These are phyloP conservation scores for Karalla daura DNA, from an alignment of 2,797 vertebrate genomes.

Conservation along the genomic window DNA sequence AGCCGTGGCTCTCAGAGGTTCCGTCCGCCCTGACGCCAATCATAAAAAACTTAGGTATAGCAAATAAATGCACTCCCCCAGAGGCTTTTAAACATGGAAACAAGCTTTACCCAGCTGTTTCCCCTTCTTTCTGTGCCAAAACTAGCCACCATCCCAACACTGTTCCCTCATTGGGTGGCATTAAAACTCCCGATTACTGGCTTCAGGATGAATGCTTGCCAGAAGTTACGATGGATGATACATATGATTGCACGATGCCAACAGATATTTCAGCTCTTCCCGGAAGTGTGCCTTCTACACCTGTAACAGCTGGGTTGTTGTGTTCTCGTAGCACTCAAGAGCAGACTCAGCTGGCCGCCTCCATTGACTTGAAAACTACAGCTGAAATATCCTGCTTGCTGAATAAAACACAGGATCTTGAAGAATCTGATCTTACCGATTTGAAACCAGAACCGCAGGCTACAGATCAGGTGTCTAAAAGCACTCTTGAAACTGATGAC, in stretches of 20 bases:
- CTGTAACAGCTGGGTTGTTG: neutral
- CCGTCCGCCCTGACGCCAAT: conserved; percentile 56
- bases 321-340: conserved; percentile 9
- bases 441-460: neutral
- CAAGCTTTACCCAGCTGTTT: neutral
- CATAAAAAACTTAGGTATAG: conserved; percentile 55
- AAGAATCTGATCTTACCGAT: neutral
- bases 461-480: neutral
- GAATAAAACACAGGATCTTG: conserved; percentile 6
- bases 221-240: conserved; percentile 60
- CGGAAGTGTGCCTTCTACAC: conserved; percentile 10
- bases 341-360: neutral
- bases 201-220: conserved; percentile 62
- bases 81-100: conserved; percentile 15
- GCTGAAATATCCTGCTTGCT: neutral
- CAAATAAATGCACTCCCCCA: conserved; percentile 21
- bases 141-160: neutral
- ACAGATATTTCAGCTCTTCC: conserved; percentile 26
- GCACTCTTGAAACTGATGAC: neutral
- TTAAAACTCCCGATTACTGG: conserved; percentile 3
- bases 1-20: conserved; percentile 31
- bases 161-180: neutral
- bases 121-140: neutral
- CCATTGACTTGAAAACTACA: neutral
- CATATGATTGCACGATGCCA: conserved; percentile 32